phyloP scores from a whole-genome alignment of 2,888 invertebrate species.

The Agrilus cyanescens region DNA sequence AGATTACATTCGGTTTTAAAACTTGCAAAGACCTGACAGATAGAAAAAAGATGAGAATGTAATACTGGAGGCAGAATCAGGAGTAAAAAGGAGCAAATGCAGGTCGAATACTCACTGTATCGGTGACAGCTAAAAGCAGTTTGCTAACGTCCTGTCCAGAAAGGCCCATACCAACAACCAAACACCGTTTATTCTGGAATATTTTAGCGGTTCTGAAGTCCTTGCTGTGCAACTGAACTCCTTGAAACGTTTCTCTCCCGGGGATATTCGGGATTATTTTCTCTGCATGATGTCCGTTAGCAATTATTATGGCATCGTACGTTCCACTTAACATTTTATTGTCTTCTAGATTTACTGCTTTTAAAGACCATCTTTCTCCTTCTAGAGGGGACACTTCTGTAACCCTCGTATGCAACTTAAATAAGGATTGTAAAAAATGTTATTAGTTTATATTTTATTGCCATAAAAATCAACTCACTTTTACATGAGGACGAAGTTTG shows the following conservation, averaged over 20 bases:
- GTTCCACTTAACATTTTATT: conserved; percentile 31
- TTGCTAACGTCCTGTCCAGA: conserved; percentile 68
- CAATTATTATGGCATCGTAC: conserved; percentile 68
- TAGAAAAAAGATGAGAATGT: too few species aligned
- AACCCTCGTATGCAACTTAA: conserved; percentile 24
- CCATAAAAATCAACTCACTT: conserved; percentile 43
- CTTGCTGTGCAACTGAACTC: conserved; percentile 59
- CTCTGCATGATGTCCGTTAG: conserved; percentile 74
- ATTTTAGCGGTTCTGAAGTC: conserved; percentile 62
- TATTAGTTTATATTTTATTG: too few species aligned
- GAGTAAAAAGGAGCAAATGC: too few species aligned
- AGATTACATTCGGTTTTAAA: too few species aligned
- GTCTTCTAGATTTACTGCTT: conserved; percentile 40
- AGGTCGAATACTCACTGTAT: conserved; percentile 20
- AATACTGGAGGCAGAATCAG: too few species aligned
- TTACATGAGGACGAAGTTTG: conserved; percentile 46
- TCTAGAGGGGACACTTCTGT: conserved; percentile 20
- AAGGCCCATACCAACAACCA: conserved; percentile 75
- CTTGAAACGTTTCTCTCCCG: conserved; percentile 52
- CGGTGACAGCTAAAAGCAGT: conserved; percentile 49
- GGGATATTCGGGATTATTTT: conserved; percentile 57
- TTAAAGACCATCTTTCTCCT: conserved; percentile 48
- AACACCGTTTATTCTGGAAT: conserved; percentile 54
- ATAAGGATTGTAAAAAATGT: too few species aligned
- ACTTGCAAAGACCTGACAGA: too few species aligned